A percentile compares a stretch with the other conserved stretches of the same genome.
These are phyloP conservation scores for Chanos chanos DNA, from an alignment of 2,797 vertebrate genomes.

Conservation along the genomic window DNA sequence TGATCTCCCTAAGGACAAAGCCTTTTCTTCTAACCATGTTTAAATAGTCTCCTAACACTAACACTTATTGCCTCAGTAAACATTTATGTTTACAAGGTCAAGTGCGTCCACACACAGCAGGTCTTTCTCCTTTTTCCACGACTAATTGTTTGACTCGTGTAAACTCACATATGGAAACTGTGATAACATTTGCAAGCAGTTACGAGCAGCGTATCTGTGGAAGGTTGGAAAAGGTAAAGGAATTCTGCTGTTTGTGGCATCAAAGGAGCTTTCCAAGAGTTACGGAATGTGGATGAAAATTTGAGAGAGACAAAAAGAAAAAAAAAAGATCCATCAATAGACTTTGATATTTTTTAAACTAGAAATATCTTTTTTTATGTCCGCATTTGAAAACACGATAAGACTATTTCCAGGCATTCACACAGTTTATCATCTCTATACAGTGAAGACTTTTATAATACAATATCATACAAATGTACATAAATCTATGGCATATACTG, in stretches of 20 bases:
- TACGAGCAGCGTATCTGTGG: too few relatives aligned
- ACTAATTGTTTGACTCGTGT: not conserved
- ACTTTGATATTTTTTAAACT: slow-evolving; percentile 17
- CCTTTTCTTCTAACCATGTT: slow-evolving; percentile 30
- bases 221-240: too few relatives aligned
- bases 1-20: slow-evolving; percentile 63
- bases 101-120: slow-evolving; percentile 80
- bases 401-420: slow-evolving; percentile 33
- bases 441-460: slow-evolving; percentile 6
- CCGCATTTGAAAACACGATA: slow-evolving; percentile 80
- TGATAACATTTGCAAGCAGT: not conserved
- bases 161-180: not conserved
- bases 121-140: slow-evolving; percentile 80
- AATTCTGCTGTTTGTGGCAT: too few relatives aligned
- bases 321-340: not conserved
- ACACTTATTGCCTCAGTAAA: slow-evolving; percentile 84
- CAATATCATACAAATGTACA: slow-evolving; percentile 47
- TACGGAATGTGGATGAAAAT: too few relatives aligned
- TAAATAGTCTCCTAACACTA: slow-evolving; percentile 41
- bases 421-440: slow-evolving; percentile 3
- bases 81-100: slow-evolving; percentile 89
- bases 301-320: not conserved
- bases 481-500: slow-evolving; percentile 79
- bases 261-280: too few relatives aligned
- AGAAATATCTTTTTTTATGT: slow-evolving; percentile 75